phyloP scores from a whole-genome alignment of 2,113 vertebrate genomes.

The Odocoileus virginianus region DNA sequence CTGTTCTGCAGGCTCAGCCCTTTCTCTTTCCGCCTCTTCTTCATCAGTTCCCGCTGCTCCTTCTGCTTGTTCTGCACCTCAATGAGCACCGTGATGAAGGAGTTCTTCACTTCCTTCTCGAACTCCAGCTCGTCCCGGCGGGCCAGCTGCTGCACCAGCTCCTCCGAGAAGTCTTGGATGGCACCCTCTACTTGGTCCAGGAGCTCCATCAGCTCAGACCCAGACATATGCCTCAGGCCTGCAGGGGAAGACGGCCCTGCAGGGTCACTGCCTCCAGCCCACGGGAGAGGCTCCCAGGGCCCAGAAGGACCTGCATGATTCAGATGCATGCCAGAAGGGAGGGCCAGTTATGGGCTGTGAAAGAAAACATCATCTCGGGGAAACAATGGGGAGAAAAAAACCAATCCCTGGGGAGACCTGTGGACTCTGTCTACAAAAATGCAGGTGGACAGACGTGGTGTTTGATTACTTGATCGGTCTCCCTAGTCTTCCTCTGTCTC shows the following conservation, averaged over 20 bases:
- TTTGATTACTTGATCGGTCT: not conserved
- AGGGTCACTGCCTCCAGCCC: not conserved
- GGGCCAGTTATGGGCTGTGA: fast-evolving
- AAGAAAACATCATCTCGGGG: not conserved
- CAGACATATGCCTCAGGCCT: slow-evolving; percentile 90
- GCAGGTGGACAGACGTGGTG: not conserved
- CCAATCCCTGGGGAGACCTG: not conserved
- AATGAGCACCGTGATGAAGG: slow-evolving; percentile 92
- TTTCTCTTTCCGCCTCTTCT: slow-evolving; percentile 89
- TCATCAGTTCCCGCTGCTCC: slow-evolving; percentile 90
- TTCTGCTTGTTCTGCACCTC: slow-evolving; percentile 96
- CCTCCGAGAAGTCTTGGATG: slow-evolving; percentile 90
- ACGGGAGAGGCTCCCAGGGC: not conserved
- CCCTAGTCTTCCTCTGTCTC: not conserved
- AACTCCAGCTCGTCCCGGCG: slow-evolving; percentile 93
- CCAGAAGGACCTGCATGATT: not conserved
- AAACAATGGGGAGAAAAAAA: not conserved
- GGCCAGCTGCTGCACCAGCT: slow-evolving; percentile 91
- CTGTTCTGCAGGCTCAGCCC: slow-evolving; percentile 87
- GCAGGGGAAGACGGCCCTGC: not conserved
- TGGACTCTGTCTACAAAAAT: not conserved
- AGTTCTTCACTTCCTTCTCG: slow-evolving; percentile 96
- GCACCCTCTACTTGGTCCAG: slow-evolving; percentile 87
- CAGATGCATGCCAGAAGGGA: not conserved
- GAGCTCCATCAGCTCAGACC: slow-evolving; percentile 82